Conservation (phyloP, 2,888 invertebrate genomes). For the Rhopalosiphum nymphaeae region DNA sequence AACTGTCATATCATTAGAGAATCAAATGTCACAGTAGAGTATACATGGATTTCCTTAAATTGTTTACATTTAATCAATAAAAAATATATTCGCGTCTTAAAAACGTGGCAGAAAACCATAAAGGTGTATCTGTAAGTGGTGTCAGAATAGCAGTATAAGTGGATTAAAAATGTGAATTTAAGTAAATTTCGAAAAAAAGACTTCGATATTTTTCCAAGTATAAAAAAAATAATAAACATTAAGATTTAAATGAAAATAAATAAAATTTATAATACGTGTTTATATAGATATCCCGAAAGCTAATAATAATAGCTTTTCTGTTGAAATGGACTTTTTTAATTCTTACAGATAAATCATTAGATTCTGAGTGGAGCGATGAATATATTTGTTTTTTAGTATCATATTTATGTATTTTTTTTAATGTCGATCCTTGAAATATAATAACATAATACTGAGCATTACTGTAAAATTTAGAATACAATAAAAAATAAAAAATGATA, state of each 20-base stretch:
- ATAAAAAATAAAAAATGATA: conserved; percentile 3
- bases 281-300: background rate
- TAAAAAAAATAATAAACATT: background rate
- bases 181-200: background rate
- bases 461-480: conserved; percentile 4
- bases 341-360: background rate
- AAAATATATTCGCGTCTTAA: background rate
- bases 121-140: background rate
- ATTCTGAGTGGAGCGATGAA: background rate
- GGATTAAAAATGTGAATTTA: background rate
- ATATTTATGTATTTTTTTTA: background rate
- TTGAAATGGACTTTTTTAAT: background rate
- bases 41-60: background rate
- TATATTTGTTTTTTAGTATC: background rate
- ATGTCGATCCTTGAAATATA: conserved; percentile 12
- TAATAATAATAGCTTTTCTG: background rate
- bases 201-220: background rate
- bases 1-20: background rate
- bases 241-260: background rate
- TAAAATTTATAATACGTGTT: accelerated
- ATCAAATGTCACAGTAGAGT: background rate
- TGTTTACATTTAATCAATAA: background rate
- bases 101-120: background rate
- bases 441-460: background rate
- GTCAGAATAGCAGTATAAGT: background rate